Evolutionary conservation across 2,888 invertebrate species (phyloP).

Genomic region (Drosophila prostipennis): DNA sequence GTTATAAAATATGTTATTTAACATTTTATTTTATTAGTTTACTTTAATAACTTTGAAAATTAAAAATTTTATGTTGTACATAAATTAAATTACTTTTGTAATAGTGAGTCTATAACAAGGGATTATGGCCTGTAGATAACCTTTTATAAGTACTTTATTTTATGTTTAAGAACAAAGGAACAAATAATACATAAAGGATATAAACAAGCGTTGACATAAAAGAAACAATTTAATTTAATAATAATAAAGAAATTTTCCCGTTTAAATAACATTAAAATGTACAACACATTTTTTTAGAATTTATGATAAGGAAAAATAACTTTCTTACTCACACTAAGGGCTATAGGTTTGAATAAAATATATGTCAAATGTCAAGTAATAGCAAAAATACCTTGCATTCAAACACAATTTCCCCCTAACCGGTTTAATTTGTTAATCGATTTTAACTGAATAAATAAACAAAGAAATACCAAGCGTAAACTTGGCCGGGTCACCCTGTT

Average conservation of each 20-base stretch:
- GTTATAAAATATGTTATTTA: not conserved
- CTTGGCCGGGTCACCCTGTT: constrained; percentile 39
- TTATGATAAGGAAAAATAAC: not conserved
- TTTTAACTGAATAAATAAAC: constrained; percentile 20
- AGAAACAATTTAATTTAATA: not conserved
- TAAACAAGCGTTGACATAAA: not conserved
- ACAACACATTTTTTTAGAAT: not conserved
- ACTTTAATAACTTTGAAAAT: too few species aligned
- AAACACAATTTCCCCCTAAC: not conserved
- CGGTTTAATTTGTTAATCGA: constrained; percentile 24
- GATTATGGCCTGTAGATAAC: too few species aligned
- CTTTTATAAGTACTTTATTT: not conserved
- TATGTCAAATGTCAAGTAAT: not conserved
- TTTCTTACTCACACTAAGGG: not conserved
- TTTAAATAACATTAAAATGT: not conserved
- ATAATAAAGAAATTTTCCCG: not conserved
- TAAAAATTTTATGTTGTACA: too few species aligned
- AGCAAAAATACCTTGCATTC: not conserved
- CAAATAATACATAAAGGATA: not conserved
- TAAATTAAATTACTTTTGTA: too few species aligned
- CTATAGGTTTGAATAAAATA: not conserved
- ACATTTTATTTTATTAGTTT: too few species aligned
- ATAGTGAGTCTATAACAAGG: too few species aligned
- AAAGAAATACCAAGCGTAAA: constrained; percentile 5
- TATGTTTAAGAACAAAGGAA: not conserved